These are phyloP conservation scores for Drosophila birchii DNA, from an alignment of 2,888 invertebrate genomes.

Conservation along the genomic window DNA sequence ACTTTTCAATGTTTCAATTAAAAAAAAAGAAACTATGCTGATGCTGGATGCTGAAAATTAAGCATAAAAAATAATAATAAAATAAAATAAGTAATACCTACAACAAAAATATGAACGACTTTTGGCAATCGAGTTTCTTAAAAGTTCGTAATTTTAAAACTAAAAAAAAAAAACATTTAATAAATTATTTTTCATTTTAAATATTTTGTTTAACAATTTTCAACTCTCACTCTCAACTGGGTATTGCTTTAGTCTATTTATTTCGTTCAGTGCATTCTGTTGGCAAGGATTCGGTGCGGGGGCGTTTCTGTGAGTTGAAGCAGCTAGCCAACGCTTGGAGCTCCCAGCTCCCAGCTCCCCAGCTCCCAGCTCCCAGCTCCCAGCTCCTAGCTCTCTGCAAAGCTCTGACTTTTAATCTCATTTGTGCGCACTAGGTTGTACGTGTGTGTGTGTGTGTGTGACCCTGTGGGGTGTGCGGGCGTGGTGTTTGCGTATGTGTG, in stretches of 20 bases:
- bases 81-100: no score
- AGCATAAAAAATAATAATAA: no score
- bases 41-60: no score
- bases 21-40: no score
- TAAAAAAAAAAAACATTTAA: neutral
- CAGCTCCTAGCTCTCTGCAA: conserved; percentile 15
- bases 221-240: accelerated
- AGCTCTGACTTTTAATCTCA: conserved; percentile 72
- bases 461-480: conserved; percentile 6
- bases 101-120: no score
- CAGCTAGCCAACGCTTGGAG: conserved; percentile 5
- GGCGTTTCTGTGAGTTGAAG: conserved; percentile 25
- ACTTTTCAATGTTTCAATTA: no score
- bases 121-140: no score
- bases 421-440: conserved; percentile 39
- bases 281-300: conserved; percentile 22
- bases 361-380: neutral
- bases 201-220: neutral
- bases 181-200: neutral
- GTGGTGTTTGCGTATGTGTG: conserved; percentile 13
- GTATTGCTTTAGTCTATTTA: neutral
- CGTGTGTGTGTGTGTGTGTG: conserved; percentile 14
- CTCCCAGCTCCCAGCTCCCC: conserved; percentile 3
- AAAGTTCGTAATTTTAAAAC: no score
- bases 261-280: neutral